A percentile compares a stretch with the other conserved stretches of the same genome.
Evolutionary conservation across 2,113 vertebrate genomes (phyloP).

Genomic region (Picathartes gymnocephalus): DNA sequence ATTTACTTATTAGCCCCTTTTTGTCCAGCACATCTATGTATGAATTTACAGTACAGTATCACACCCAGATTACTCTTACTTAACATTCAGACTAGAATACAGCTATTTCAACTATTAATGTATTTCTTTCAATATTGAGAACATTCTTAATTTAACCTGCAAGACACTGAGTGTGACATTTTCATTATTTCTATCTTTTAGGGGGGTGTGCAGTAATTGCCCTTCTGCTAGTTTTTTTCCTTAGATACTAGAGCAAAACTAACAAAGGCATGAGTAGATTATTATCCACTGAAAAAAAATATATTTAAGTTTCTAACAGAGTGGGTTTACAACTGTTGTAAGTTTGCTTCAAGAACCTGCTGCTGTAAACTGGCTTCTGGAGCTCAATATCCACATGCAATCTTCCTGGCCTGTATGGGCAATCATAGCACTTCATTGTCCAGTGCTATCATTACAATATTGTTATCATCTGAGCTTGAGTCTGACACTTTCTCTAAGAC

Average conservation of each 20-base stretch:
- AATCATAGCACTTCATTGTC: slow-evolving; percentile 97
- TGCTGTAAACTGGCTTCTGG: slow-evolving; percentile 74
- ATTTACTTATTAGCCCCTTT: neutral
- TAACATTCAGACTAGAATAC: neutral
- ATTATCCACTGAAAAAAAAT: neutral
- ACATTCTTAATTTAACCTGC: neutral
- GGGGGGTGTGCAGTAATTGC: neutral
- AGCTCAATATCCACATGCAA: slow-evolving; percentile 74
- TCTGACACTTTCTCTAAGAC: slow-evolving; percentile 97
- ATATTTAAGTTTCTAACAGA: neutral
- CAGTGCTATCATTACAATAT: slow-evolving; percentile 98
- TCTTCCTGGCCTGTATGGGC: slow-evolving; percentile 84
- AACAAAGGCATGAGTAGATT: neutral
- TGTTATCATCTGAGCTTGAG: slow-evolving; percentile 98
- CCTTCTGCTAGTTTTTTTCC: neutral
- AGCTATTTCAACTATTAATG: neutral
- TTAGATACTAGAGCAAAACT: neutral
- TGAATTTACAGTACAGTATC: neutral
- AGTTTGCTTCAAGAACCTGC: slow-evolving; percentile 65
- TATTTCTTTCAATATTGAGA: neutral
- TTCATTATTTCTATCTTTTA: neutral
- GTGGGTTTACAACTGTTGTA: neutral
- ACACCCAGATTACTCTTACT: neutral
- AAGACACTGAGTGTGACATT: neutral
- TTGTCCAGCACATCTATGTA: neutral